phyloP scores from a whole-genome alignment of 2,888 invertebrate species.

The Pseudococcus longispinus region DNA sequence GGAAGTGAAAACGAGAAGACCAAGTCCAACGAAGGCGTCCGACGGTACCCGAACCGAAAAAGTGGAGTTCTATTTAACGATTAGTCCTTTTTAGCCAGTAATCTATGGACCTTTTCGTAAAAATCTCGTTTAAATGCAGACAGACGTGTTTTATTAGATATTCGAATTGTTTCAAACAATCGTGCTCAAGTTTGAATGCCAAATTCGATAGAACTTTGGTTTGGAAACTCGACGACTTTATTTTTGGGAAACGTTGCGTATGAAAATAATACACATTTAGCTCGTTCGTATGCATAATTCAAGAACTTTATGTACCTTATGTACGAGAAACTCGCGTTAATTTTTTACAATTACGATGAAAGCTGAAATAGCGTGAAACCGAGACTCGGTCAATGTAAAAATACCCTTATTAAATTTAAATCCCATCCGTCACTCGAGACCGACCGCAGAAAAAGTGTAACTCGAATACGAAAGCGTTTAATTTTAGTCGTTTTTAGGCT shows the following conservation, averaged over 20 bases:
- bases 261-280: neutral
- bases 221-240: neutral
- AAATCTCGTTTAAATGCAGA: neutral
- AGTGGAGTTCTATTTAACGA: too few relatives aligned
- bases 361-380: neutral
- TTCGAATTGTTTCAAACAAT: neutral
- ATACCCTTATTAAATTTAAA: neutral
- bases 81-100: neutral
- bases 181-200: neutral
- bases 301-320: neutral
- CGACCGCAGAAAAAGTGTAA: neutral
- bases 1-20: too few relatives aligned
- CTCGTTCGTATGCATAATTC: neutral
- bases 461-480: neutral
- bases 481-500: neutral
- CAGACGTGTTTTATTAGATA: neutral
- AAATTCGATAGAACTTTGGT: neutral
- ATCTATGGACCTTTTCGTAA: neutral
- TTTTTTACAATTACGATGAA: neutral
- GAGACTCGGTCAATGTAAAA: neutral
- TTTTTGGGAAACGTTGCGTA: neutral
- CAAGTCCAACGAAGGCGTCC: too few relatives aligned
- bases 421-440: slow-evolving; percentile 2
- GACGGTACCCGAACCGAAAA: too few relatives aligned
- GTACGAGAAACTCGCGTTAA: neutral